A percentile compares a stretch with the other conserved stretches of the same genome.
Evolutionary conservation across 2,888 invertebrate species (phyloP).

Genomic region (Neoascia interrupta): DNA sequence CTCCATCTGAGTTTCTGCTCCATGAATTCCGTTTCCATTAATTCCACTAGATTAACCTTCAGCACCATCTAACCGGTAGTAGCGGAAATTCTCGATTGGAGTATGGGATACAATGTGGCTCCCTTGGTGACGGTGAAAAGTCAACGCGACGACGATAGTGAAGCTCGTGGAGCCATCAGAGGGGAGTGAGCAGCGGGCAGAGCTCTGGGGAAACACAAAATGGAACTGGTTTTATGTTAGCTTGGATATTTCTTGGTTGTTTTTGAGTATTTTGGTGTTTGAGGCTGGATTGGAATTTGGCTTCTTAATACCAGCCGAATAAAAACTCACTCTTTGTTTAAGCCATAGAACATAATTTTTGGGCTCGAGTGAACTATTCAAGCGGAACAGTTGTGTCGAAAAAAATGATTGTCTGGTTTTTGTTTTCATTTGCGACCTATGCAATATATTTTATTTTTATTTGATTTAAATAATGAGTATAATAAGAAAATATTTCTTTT

Average conservation of each 20-base stretch:
- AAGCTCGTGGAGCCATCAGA: constrained; percentile 29
- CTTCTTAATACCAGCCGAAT: constrained; percentile 3
- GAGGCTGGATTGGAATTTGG: constrained; percentile 11
- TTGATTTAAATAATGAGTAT: too few relatives aligned
- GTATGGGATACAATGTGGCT: constrained; percentile 42
- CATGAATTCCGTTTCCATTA: constrained; percentile 80
- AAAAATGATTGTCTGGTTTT: neutral
- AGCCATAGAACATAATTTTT: constrained; percentile 16
- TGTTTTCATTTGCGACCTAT: neutral
- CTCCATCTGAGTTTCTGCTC: constrained; percentile 76
- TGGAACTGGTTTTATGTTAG: constrained; percentile 54
- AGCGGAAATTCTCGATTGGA: constrained; percentile 71
- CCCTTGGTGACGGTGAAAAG: constrained; percentile 22
- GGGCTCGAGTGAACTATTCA: constrained; percentile 38
- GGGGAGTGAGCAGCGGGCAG: constrained; percentile 12
- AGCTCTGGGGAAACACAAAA: constrained; percentile 15
- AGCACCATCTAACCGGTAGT: constrained; percentile 77
- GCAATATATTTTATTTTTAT: too few relatives aligned
- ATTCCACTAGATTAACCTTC: constrained; percentile 80
- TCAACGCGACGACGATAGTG: constrained; percentile 23
- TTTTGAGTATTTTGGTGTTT: constrained; percentile 8
- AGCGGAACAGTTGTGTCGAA: constrained; percentile 36
- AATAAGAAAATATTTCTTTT: too few relatives aligned
- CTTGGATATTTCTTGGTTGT: constrained; percentile 13
- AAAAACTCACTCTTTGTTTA: constrained; percentile 54